Conservation (phyloP, 2,888 invertebrate genomes). For the Dichetophora obliterata region DNA sequence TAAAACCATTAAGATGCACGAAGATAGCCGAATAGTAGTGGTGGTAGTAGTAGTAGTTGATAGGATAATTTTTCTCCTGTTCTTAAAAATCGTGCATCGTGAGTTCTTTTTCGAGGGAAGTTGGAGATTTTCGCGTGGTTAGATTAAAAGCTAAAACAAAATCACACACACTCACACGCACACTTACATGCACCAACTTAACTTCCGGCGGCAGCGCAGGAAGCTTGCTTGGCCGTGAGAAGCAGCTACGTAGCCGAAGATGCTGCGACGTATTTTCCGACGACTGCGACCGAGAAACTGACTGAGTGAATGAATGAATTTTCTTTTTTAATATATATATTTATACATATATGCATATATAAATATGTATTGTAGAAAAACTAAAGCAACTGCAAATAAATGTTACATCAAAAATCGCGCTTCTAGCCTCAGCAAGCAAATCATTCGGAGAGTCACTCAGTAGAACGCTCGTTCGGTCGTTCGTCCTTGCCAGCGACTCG, state of each 20-base stretch:
- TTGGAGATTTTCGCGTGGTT: background rate
- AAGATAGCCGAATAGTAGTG: slow-evolving; percentile 29
- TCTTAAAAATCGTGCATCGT: background rate
- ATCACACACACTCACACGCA: slow-evolving; percentile 1
- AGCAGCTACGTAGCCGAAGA: slow-evolving; percentile 1
- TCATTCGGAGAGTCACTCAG: too few species aligned
- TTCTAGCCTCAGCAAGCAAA: too few species aligned
- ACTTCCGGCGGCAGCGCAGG: background rate
- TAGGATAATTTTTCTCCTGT: background rate
- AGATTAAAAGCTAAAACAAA: slow-evolving; percentile 4
- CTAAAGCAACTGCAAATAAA: background rate
- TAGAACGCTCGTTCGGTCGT: too few species aligned
- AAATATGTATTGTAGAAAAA: background rate
- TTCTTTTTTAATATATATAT: background rate
- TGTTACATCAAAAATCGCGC: slow-evolving; percentile 1
- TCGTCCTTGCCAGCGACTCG: too few species aligned
- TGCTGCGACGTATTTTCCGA: background rate
- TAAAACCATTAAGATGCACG: slow-evolving; percentile 1
- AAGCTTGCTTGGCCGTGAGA: background rate
- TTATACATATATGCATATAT: background rate
- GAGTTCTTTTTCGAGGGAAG: background rate
- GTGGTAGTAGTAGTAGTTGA: background rate
- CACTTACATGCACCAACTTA: background rate
- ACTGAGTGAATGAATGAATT: slow-evolving; percentile 25
- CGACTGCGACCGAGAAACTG: background rate